Evolutionary conservation across 2,888 invertebrate species (phyloP).

Genomic region (Apamea sordens): DNA sequence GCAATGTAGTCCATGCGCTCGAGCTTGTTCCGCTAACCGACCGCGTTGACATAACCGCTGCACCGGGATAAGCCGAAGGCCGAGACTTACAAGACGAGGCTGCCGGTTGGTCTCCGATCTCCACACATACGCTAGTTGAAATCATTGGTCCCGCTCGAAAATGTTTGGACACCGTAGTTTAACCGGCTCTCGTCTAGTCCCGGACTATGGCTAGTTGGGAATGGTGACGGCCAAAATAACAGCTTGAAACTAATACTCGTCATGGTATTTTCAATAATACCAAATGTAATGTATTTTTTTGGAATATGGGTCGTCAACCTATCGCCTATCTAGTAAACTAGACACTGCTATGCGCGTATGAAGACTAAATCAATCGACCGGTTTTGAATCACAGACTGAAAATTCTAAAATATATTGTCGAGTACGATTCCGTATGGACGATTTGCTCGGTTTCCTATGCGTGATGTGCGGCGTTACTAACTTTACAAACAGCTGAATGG

Average conservation of each 20-base stretch:
- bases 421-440: neutral
- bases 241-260: neutral
- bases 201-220: conserved; percentile 31
- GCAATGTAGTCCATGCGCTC: conserved; percentile 11
- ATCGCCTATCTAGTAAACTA: conserved; percentile 39
- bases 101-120: conserved; percentile 23
- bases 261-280: neutral
- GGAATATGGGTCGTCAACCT: conserved; percentile 31
- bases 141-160: conserved; percentile 6
- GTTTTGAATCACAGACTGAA: conserved; percentile 13
- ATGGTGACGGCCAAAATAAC: conserved; percentile 15
- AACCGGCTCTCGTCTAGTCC: conserved; percentile 21
- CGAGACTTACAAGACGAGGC: conserved; percentile 29
- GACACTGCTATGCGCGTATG: conserved; percentile 43
- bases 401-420: neutral
- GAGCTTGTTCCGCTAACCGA: neutral
- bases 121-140: conserved; percentile 23
- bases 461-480: neutral
- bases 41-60: conserved; percentile 23
- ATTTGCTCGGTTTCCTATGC: neutral
- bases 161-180: conserved; percentile 13
- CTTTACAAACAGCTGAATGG: conserved; percentile 13
- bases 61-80: conserved; percentile 28
- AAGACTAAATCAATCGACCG: conserved; percentile 54
- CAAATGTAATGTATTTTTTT: neutral